A percentile compares a stretch with the other conserved stretches of the same genome.
phyloP scores from a whole-genome alignment of 2,113 vertebrate species.

The Bungarus multicinctus region DNA sequence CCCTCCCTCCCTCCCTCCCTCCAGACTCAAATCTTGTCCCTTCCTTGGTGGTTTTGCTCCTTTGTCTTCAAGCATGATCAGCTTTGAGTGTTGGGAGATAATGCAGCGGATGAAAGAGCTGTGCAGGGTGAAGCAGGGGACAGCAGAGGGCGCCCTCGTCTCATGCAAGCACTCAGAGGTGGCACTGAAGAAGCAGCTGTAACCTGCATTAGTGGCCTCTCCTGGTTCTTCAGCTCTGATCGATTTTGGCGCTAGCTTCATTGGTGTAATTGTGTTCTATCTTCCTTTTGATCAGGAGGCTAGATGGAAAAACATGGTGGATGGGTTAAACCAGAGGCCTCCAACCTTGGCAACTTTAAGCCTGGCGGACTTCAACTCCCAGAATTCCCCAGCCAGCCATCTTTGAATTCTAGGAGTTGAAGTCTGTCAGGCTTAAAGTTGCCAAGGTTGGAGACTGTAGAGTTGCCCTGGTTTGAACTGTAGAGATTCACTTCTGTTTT shows the following conservation, averaged over 20 bases:
- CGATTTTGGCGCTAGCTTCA: background rate
- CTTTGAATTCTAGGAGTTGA: too few relatives aligned
- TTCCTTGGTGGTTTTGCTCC: background rate
- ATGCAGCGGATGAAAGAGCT: background rate
- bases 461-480: background rate
- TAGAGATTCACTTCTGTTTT: background rate
- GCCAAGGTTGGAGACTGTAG: too few relatives aligned
- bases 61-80: background rate
- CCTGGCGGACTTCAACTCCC: too few relatives aligned
- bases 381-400: too few relatives aligned
- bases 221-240: fast-evolving
- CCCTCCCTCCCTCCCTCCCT: too few relatives aligned
- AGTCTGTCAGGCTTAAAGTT: too few relatives aligned
- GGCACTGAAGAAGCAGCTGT: background rate
- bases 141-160: background rate
- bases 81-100: background rate
- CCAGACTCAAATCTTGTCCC: too few relatives aligned
- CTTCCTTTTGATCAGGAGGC: background rate
- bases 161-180: background rate
- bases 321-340: background rate
- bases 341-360: too few relatives aligned
- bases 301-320: background rate
- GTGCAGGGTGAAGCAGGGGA: background rate
- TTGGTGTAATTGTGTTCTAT: background rate
- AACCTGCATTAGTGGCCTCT: background rate